Conservation (phyloP, 2,113 vertebrate genomes). For the Tyrannus savana region DNA sequence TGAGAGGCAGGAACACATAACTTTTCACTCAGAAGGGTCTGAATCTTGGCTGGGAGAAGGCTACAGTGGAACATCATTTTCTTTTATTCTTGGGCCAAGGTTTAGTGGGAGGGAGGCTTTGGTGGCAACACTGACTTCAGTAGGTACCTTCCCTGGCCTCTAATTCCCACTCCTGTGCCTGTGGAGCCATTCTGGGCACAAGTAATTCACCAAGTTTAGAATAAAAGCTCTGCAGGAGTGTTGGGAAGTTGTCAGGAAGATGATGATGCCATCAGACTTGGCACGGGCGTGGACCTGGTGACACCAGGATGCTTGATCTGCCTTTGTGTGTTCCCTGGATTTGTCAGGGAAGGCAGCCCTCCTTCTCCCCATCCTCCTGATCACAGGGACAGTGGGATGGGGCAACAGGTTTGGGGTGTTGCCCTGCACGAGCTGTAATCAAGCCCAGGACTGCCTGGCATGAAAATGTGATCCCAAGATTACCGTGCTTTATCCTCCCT, state of each 20-base stretch:
- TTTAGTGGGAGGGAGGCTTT: not conserved
- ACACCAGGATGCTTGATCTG: not conserved
- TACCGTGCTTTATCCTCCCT: not conserved
- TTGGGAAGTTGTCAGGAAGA: not conserved
- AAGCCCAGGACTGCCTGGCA: not conserved
- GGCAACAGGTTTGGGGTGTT: not conserved
- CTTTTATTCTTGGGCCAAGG: slow-evolving; percentile 3
- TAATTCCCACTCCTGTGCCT: not conserved
- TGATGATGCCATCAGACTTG: not conserved
- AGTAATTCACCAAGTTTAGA: not conserved
- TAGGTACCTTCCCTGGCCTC: not conserved
- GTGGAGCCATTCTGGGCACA: not conserved
- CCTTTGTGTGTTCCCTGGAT: not conserved
- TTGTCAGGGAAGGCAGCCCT: not conserved
- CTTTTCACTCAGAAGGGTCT: slow-evolving; percentile 44
- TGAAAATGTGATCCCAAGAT: not conserved
- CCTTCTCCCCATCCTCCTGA: not conserved
- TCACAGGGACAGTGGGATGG: accelerated
- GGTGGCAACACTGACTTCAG: not conserved
- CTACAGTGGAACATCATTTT: not conserved
- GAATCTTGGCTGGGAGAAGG: slow-evolving; percentile 11
- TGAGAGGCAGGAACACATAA: slow-evolving; percentile 21
- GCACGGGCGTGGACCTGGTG: accelerated
- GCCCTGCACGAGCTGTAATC: not conserved
- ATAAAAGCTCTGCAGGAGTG: not conserved